phyloP scores from a whole-genome alignment of 2,888 invertebrate species.

The Atherix ibis region DNA sequence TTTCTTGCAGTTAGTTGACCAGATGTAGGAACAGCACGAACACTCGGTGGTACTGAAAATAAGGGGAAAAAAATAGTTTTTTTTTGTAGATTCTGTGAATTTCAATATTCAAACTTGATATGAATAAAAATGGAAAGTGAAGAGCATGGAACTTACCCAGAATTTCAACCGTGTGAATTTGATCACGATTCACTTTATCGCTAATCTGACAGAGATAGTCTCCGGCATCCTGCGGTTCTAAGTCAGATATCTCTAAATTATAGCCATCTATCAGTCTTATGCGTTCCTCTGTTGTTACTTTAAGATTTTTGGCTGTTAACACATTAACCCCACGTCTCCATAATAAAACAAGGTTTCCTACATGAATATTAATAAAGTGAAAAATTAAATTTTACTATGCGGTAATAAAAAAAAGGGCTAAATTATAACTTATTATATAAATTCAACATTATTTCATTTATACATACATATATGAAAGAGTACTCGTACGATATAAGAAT shows the following conservation, averaged over 20 bases:
- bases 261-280: slow-evolving; percentile 54
- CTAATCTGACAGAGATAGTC: slow-evolving; percentile 62
- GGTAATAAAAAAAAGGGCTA: no score
- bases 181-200: slow-evolving; percentile 49
- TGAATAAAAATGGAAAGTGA: no score
- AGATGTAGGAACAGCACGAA: slow-evolving; percentile 47
- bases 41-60: slow-evolving; percentile 45
- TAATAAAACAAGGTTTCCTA: slow-evolving; percentile 48
- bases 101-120: no score
- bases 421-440: not conserved
- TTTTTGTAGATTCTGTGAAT: not conserved
- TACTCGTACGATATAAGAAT: not conserved
- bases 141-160: slow-evolving; percentile 29
- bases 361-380: slow-evolving; percentile 11
- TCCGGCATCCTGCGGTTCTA: slow-evolving; percentile 48
- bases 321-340: slow-evolving; percentile 57
- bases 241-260: slow-evolving; percentile 53
- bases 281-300: slow-evolving; percentile 52
- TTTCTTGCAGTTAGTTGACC: slow-evolving; percentile 49
- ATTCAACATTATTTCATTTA: not conserved
- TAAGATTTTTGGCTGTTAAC: slow-evolving; percentile 52
- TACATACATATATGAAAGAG: not conserved
- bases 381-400: not conserved
- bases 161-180: slow-evolving; percentile 56
- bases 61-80: not conserved